Evolutionary conservation across 2,797 vertebrate genomes (phyloP).

Genomic region (Lemur catta): DNA sequence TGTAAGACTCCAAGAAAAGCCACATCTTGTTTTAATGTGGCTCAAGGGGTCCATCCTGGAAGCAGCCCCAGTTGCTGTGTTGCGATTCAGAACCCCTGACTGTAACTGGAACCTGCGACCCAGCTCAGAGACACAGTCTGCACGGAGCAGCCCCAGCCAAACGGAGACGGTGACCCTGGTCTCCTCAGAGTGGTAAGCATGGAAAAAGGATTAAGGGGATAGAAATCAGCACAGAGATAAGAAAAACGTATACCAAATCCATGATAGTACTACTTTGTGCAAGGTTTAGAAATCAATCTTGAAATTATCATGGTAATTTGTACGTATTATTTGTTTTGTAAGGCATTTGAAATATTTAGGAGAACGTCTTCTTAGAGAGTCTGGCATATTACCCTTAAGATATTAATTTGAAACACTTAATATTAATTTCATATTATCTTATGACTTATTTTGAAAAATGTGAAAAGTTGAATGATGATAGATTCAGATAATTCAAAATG

Average conservation of each 20-base stretch:
- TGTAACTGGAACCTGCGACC: background rate
- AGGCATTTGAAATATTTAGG: background rate
- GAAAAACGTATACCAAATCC: background rate
- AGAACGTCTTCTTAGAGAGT: background rate
- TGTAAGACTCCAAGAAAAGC: background rate
- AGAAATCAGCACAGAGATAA: background rate
- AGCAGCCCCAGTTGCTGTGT: background rate
- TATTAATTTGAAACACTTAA: background rate
- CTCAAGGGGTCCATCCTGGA: background rate
- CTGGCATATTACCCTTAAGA: background rate
- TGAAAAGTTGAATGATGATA: background rate
- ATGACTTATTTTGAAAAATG: background rate
- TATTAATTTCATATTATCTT: background rate
- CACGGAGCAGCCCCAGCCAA: background rate
- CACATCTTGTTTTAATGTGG: background rate
- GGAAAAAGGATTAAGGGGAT: background rate
- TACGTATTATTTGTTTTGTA: background rate
- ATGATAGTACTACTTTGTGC: background rate
- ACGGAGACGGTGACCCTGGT: background rate
- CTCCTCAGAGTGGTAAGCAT: background rate
- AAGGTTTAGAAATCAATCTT: background rate
- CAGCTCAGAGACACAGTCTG: background rate
- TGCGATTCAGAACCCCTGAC: background rate
- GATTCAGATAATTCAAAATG: background rate
- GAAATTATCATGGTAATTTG: background rate